Conservation (phyloP, 1,140 invertebrate species). For the Megalopta genalis region DNA sequence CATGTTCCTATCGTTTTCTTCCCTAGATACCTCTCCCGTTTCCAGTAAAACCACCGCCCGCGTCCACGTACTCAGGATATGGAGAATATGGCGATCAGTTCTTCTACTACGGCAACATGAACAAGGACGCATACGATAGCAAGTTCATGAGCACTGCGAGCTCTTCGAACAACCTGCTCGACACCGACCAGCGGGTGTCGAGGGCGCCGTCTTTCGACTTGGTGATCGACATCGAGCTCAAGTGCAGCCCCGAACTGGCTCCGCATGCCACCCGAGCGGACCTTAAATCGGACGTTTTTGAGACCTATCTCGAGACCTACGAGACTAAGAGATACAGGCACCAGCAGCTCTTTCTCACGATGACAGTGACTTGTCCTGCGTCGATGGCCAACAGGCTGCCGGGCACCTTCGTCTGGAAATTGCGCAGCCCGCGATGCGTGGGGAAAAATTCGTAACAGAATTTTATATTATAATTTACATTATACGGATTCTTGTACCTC, state of each 20-base stretch:
- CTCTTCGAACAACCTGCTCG: conserved; percentile 38
- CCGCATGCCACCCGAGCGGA: conserved; percentile 65
- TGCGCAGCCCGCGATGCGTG: conserved; percentile 46
- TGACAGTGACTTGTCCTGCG: conserved; percentile 68
- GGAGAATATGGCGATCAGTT: conserved; percentile 75
- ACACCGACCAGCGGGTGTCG: conserved; percentile 16
- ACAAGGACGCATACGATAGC: conserved; percentile 72
- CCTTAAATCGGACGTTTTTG: conserved; percentile 67
- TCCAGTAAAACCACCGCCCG: conserved; percentile 54
- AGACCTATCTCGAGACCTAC: conserved; percentile 63
- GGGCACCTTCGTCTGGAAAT: conserved; percentile 70
- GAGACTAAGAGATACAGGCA: conserved; percentile 23
- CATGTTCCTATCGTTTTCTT: neutral
- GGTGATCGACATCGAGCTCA: conserved; percentile 68
- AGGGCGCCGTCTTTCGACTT: conserved; percentile 62
- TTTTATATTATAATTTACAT: no score
- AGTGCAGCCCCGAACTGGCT: conserved; percentile 75
- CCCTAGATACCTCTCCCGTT: conserved; percentile 11
- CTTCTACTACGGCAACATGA: conserved; percentile 78
- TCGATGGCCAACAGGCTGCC: conserved; percentile 72
- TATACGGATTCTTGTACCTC: conserved; percentile 42
- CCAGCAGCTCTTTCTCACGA: conserved; percentile 69
- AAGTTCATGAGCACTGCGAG: conserved; percentile 58
- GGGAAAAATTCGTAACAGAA: conserved; percentile 23
- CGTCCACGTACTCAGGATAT: conserved; percentile 75